Percentiles rank a stretch among this genome's conserved stretches.
These are phyloP conservation scores for Brachystomella parvula DNA, from an alignment of 1,140 invertebrate species.

Conservation along the genomic window DNA sequence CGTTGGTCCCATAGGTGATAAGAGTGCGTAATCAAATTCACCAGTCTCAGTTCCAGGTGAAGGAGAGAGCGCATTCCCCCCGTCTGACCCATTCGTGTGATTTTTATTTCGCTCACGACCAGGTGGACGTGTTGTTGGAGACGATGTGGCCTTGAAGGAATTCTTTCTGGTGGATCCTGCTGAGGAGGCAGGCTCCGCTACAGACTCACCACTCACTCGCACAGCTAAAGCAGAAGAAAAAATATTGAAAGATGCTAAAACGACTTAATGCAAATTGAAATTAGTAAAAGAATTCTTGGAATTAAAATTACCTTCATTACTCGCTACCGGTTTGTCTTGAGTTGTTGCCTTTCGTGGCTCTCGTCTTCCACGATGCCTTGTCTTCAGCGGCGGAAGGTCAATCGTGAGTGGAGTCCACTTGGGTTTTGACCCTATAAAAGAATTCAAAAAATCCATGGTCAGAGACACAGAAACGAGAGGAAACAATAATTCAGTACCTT, in stretches of 20 bases:
- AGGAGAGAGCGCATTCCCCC: background rate
- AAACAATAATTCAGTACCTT: background rate
- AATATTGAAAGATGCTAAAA: background rate
- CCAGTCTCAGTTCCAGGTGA: background rate
- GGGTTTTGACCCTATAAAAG: background rate
- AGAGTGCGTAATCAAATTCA: background rate
- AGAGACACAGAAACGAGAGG: background rate
- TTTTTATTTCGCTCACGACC: too few relatives aligned
- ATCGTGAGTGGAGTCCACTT: slow-evolving; percentile 1
- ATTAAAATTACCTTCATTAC: background rate
- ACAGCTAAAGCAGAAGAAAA: background rate
- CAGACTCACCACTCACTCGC: background rate
- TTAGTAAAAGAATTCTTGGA: background rate
- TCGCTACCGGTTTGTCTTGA: background rate
- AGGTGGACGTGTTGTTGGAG: too few relatives aligned
- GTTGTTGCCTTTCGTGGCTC: background rate
- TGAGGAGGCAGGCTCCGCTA: background rate
- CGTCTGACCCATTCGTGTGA: too few relatives aligned
- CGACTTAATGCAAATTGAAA: background rate
- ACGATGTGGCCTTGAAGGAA: too few relatives aligned
- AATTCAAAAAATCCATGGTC: background rate
- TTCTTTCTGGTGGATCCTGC: background rate
- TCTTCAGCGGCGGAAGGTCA: slow-evolving; percentile 1
- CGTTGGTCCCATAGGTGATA: background rate
- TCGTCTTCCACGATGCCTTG: background rate